A percentile compares a stretch with the other conserved stretches of the same genome.
Evolutionary conservation across 1,140 invertebrate species (phyloP).

Genomic region (Olivierus martensii): DNA sequence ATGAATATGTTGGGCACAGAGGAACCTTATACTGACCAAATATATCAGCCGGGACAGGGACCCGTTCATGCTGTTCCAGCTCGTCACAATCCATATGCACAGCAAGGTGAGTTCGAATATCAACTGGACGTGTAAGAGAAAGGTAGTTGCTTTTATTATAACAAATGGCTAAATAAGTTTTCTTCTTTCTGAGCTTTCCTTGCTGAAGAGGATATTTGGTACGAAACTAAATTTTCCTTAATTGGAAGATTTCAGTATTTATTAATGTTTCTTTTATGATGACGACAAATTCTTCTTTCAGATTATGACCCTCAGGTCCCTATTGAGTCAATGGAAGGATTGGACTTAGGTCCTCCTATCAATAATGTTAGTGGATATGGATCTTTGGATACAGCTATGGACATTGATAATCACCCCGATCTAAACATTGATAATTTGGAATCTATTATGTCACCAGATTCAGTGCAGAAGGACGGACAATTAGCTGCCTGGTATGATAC

Average conservation of each 20-base stretch:
- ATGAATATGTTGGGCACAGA: conserved; percentile 80
- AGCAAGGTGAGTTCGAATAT: conserved; percentile 10
- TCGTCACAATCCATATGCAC: conserved; percentile 18
- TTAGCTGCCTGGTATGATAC: conserved; percentile 92
- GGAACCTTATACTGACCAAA: conserved; percentile 63
- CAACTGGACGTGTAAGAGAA: no score
- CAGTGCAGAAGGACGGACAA: conserved; percentile 58
- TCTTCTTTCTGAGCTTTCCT: no score
- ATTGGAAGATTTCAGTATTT: no score
- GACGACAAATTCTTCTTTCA: conserved; percentile 43
- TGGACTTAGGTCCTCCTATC: conserved; percentile 66
- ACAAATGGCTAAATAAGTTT: no score
- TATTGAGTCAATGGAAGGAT: conserved; percentile 89
- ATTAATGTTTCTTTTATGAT: no score
- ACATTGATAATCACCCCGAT: conserved; percentile 57
- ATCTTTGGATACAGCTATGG: conserved; percentile 64
- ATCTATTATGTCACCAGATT: conserved; percentile 26
- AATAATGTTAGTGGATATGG: conserved; percentile 43
- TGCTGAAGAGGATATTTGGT: no score
- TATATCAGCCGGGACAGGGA: conserved; percentile 61
- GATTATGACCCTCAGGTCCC: conserved; percentile 83
- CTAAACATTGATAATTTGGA: conserved; percentile 68
- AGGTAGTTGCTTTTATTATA: no score
- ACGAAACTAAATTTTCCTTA: no score
- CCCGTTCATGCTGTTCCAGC: conserved; percentile 43